Conservation (phyloP, 1,140 invertebrate species). For the Varroa destructor region DNA sequence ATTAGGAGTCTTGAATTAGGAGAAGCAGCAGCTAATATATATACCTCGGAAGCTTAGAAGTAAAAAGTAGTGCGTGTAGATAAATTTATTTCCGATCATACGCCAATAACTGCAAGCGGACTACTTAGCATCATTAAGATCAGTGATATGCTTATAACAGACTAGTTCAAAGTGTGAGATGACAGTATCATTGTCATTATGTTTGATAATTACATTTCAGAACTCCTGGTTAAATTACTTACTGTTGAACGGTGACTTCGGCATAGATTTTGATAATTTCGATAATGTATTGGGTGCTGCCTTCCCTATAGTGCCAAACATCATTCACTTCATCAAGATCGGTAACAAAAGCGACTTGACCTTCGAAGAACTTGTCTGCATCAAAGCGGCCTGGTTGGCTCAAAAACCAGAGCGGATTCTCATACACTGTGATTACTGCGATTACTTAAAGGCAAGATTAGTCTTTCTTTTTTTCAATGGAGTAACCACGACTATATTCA, state of each 20-base stretch:
- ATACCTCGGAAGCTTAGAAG: too few relatives aligned
- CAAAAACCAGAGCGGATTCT: conserved; percentile 36
- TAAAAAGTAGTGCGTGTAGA: too few relatives aligned
- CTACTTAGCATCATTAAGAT: too few relatives aligned
- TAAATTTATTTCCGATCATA: too few relatives aligned
- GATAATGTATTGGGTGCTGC: conserved; percentile 35
- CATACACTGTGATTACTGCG: conserved; percentile 36
- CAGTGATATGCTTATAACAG: too few relatives aligned
- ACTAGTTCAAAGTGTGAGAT: too few relatives aligned
- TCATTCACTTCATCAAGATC: conserved; percentile 37
- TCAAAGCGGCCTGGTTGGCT: conserved; percentile 35
- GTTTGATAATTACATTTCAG: too few relatives aligned
- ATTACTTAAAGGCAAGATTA: conserved; percentile 33
- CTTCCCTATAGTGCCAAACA: conserved; percentile 36
- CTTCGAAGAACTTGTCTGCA: conserved; percentile 37
- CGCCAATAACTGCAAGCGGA: too few relatives aligned
- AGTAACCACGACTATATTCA: not conserved
- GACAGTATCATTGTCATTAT: too few relatives aligned
- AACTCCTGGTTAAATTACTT: too few relatives aligned
- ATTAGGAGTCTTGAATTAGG: too few relatives aligned
- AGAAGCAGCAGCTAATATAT: too few relatives aligned
- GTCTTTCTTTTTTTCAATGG: not conserved
- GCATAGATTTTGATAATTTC: not conserved
- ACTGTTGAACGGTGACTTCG: not conserved
- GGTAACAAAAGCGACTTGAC: conserved; percentile 33